These are phyloP conservation scores for Acrossocheilus fasciatus DNA, from an alignment of 2,797 vertebrate genomes.

Conservation along the genomic window DNA sequence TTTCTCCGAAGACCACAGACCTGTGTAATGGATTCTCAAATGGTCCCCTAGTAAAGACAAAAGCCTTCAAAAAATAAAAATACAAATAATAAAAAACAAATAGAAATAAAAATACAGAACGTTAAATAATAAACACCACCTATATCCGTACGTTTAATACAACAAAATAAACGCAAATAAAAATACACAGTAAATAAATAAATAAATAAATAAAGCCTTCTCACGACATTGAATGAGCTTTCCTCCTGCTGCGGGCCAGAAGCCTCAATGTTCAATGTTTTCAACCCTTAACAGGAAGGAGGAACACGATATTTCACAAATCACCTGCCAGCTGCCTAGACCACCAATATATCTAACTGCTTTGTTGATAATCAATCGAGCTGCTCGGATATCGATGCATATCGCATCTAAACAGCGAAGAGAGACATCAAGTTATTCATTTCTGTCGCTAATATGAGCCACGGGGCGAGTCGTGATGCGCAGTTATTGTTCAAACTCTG, in stretches of 20 bases:
- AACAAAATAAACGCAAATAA: neutral
- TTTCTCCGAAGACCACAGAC: constrained; percentile 6
- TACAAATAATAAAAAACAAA: neutral
- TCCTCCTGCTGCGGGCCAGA: constrained; percentile 39
- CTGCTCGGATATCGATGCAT: neutral
- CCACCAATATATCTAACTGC: neutral
- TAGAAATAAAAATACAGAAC: neutral
- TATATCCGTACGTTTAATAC: no score
- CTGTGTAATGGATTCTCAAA: constrained; percentile 11
- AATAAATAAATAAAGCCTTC: constrained; percentile 27
- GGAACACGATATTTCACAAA: constrained; percentile 9
- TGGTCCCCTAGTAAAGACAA: constrained; percentile 46
- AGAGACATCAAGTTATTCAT: neutral
- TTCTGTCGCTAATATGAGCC: constrained; percentile 4
- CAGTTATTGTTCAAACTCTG: constrained; percentile 19
- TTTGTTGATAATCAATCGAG: neutral
- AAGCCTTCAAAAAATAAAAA: neutral
- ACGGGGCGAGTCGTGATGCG: constrained; percentile 27
- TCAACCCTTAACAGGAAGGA: constrained; percentile 19
- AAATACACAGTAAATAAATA: neutral
- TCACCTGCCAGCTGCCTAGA: neutral
- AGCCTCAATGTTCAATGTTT: neutral
- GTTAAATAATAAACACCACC: neutral
- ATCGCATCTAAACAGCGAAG: neutral
- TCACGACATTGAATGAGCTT: constrained; percentile 45